Evolutionary conservation across 2,888 invertebrate species (phyloP).

Genomic region (Cryptus armator): DNA sequence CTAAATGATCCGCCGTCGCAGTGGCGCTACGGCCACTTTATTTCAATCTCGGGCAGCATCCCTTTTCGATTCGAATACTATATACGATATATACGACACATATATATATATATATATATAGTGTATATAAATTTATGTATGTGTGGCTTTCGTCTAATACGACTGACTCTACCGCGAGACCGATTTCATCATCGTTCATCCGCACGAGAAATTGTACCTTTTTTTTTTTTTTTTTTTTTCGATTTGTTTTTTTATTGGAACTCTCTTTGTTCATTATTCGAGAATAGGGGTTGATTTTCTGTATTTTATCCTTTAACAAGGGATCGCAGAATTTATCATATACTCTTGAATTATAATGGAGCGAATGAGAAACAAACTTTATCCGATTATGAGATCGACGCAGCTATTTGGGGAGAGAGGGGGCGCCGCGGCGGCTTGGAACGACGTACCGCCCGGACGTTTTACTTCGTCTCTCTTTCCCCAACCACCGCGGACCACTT

Average conservation of each 20-base stretch:
- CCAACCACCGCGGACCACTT: constrained; percentile 72
- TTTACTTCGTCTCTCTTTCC: constrained; percentile 45
- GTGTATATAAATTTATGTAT: background rate
- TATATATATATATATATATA: constrained; percentile 14
- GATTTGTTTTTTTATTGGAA: constrained; percentile 23
- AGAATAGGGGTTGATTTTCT: background rate
- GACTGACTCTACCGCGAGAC: constrained; percentile 13
- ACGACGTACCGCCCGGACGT: constrained; percentile 12
- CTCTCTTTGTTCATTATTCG: background rate
- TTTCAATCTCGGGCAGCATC: constrained; percentile 82
- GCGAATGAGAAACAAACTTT: background rate
- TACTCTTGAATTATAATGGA: no score
- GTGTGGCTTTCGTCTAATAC: constrained; percentile 3
- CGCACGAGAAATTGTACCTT: background rate
- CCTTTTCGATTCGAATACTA: constrained; percentile 30
- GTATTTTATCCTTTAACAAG: no score
- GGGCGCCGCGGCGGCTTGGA: background rate
- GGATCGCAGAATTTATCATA: no score
- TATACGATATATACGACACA: background rate
- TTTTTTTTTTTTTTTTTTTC: constrained; percentile 24
- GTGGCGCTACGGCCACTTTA: constrained; percentile 84
- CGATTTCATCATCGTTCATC: constrained; percentile 37
- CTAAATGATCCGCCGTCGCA: constrained; percentile 85
- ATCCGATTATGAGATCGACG: constrained; percentile 11
- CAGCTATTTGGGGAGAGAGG: background rate